These are phyloP conservation scores for Tolypeutes matacus DNA, from an alignment of 2,797 vertebrate species.

Conservation along the genomic window DNA sequence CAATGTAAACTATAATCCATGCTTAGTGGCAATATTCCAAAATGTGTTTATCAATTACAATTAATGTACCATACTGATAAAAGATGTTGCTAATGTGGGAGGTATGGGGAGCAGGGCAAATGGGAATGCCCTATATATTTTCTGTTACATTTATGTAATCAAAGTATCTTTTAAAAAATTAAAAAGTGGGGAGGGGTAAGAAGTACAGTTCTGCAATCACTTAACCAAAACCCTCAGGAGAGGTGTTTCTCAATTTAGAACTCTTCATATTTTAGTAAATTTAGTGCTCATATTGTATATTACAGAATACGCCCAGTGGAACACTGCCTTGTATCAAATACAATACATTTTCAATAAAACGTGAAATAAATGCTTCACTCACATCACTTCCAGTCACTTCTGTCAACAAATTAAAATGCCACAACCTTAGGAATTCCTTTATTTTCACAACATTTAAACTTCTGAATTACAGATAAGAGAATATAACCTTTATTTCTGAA, in stretches of 20 bases:
- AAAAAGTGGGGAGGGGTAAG: too few species aligned
- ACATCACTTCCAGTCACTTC: neutral
- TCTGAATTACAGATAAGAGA: constrained; percentile 9
- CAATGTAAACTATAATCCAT: too few species aligned
- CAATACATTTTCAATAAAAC: constrained; percentile 1
- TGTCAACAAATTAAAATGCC: constrained; percentile 35
- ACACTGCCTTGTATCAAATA: neutral
- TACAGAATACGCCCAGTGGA: neutral
- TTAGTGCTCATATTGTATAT: neutral
- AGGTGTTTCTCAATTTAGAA: neutral
- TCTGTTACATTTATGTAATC: too few species aligned
- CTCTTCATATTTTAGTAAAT: neutral
- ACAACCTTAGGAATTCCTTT: constrained; percentile 38
- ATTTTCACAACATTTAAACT: constrained; percentile 1
- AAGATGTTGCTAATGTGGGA: too few species aligned
- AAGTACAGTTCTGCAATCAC: neutral
- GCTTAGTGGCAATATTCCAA: too few species aligned
- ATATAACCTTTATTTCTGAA: neutral
- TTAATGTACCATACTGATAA: too few species aligned
- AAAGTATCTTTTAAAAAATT: too few species aligned
- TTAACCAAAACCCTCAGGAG: neutral
- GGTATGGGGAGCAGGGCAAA: too few species aligned
- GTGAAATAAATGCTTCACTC: neutral
- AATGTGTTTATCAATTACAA: too few species aligned
- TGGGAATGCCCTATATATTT: too few species aligned